Evolutionary conservation across 2,888 invertebrate genomes (phyloP), one percentile per base, ranked within the genome.

Genomic region (Cheilosia scutellata): DNA sequence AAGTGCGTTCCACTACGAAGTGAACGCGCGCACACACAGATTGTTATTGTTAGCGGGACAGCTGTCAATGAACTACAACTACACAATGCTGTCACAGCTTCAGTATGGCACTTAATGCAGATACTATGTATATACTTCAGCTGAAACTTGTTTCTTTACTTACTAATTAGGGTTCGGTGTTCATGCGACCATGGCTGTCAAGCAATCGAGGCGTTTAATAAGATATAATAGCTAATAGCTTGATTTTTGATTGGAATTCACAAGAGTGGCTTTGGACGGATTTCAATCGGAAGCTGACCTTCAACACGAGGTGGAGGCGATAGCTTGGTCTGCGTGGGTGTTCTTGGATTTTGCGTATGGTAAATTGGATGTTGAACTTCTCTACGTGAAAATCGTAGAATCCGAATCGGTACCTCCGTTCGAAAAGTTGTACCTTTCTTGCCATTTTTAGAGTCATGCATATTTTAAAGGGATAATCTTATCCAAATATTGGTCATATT

Each of bases 21-120:
- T 40, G 9, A 11, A 9, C 37, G 37, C 29, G 29, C 37, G 37
- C 20, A 1, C 37, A 37, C 37, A 44, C 55, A 37, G 44, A 71
- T 47, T 71, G 37, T 37, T 70, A 57, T 29, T 44, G 40, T 68
- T 42, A 53, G 42, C 5, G 47, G n/a, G 51, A 37, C 31, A 37
- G 37, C 16, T 44, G 44, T 42, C n/a, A 42, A n/a, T 42, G 42
- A n/a, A n/a, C 5, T 42, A n/a, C 5, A 33, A 33, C 33, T 33
- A 5, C 5, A 42, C 33, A 5, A 9, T 11, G 37, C 11, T 37
- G 37, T 37, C 33, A 33, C 7, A 33, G 7, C 33, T 6, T 33
- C 37, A 37, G 11, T 11, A 20, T 20, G 3, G 37, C 11, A 37
- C 37, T 37, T 37, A 4, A 11, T 37, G 37, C 37, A 37, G 37